These are phyloP conservation scores for Rafetus swinhoei DNA, from an alignment of 2,113 vertebrate genomes.

Conservation along the genomic window DNA sequence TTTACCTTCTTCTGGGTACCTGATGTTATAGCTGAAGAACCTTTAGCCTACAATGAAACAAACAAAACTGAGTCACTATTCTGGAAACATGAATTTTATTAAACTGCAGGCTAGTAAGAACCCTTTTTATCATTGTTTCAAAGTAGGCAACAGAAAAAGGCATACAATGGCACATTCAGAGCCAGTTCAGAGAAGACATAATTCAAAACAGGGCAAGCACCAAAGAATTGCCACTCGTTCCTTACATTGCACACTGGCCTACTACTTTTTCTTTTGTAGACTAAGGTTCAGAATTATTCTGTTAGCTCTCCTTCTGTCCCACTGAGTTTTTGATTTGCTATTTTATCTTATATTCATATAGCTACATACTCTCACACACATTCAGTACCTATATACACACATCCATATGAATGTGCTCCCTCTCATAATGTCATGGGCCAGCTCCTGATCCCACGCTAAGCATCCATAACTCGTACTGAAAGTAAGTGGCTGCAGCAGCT, in stretches of 20 bases:
- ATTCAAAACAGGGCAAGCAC: neutral
- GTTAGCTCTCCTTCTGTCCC: neutral
- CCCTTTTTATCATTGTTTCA: neutral
- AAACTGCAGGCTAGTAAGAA: neutral
- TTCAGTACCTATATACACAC: neutral
- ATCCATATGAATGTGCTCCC: accelerated
- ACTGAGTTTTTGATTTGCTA: neutral
- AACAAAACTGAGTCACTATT: conserved; percentile 46
- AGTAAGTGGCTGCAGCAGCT: neutral
- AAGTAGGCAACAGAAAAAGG: neutral
- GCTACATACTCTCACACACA: neutral
- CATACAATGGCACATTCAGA: neutral
- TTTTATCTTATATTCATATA: neutral
- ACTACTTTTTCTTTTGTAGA: neutral
- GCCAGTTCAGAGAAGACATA: neutral
- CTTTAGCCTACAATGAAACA: conserved; percentile 84
- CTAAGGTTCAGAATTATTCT: neutral
- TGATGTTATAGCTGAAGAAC: conserved; percentile 83
- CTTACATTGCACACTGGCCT: neutral
- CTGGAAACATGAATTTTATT: neutral
- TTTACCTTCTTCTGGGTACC: conserved; percentile 96
- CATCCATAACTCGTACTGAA: neutral
- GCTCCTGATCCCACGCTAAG: accelerated
- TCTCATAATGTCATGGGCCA: neutral
- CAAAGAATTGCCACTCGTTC: neutral